Base-by-base conservation (phyloP, 2,113 vertebrate genomes). In the Larimichthys crocea region DNA sequence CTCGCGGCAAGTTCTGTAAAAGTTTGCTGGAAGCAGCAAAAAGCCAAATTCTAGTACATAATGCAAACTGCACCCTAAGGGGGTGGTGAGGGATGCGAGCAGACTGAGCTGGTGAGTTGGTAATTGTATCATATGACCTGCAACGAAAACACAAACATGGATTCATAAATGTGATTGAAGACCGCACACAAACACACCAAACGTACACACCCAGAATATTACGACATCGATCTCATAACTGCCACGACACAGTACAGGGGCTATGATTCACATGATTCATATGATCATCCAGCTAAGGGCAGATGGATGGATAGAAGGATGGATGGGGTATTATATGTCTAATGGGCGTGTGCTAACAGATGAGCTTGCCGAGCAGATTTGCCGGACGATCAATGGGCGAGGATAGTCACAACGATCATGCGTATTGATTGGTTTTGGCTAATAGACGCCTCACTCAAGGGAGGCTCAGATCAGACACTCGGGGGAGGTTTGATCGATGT, bases 371-470 rank as follows among this genome's bases (percentile, higher is more conserved):
- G 24, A 60, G 56, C 22, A 20, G 42, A 16, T 78, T 53, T 57
- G 73, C 20, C 22, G n/a, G 44, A 62, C 84, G 85, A 89, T 93
- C 89, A 59, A 89, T 93, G 22, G 16, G 1, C 15, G 42, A 62
- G 49, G 65, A 86, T 12, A 12, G 74, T 77, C 60, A 16, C 64
- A 80, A 76, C 70, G 83, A 86, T 74, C 82, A 74, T 56, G 17
- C 10, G 53, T 83, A 93, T 91, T 79, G 92, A 93, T 91, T 79
- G 46, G 57, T 60, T 74, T 56, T 31, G 72, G 68, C 66, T 90
- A 57, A 90, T 83, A 53, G 78, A 84, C 64, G 61, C 49, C 16
- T 55, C 5, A 48, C 56, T 69, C 40, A 22, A 4, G 4, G 17
- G 61, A 66, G 40, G 50, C 31, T 31, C 8, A n/a, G 62, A 56